phyloP scores from a whole-genome alignment of 2,113 vertebrate species.

The Malurus cyaneus region DNA sequence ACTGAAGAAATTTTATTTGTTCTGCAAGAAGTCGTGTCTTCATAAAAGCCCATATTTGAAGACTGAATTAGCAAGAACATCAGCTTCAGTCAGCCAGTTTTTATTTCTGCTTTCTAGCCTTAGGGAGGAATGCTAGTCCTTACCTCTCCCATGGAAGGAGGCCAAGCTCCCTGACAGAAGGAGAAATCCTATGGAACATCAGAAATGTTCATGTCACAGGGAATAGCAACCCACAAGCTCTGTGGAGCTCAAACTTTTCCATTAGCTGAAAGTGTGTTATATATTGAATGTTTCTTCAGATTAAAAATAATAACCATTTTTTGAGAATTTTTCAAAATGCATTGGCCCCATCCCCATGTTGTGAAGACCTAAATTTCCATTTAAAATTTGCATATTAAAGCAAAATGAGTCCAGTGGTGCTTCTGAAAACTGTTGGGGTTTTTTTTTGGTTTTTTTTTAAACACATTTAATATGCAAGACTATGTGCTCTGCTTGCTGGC shows the following conservation, averaged over 20 bases:
- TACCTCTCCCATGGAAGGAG: background rate
- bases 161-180: background rate
- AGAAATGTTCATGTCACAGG: background rate
- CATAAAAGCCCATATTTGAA: constrained; percentile 1
- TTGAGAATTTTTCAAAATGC: background rate
- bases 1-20: constrained; percentile 23
- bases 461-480: background rate
- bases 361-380: background rate
- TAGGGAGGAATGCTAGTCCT: background rate
- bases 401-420: background rate
- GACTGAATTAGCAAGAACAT: constrained; percentile 5
- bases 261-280: background rate
- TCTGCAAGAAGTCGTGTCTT: background rate
- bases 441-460: background rate
- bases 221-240: background rate
- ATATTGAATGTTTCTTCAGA: background rate
- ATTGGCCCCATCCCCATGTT: background rate
- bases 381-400: background rate
- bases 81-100: background rate
- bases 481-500: background rate
- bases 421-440: background rate
- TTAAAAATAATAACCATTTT: background rate
- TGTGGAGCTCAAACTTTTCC: background rate
- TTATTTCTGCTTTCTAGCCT: background rate
- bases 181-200: background rate